phyloP scores from a whole-genome alignment of 2,888 invertebrate species.

The Schizaphis graminum region DNA sequence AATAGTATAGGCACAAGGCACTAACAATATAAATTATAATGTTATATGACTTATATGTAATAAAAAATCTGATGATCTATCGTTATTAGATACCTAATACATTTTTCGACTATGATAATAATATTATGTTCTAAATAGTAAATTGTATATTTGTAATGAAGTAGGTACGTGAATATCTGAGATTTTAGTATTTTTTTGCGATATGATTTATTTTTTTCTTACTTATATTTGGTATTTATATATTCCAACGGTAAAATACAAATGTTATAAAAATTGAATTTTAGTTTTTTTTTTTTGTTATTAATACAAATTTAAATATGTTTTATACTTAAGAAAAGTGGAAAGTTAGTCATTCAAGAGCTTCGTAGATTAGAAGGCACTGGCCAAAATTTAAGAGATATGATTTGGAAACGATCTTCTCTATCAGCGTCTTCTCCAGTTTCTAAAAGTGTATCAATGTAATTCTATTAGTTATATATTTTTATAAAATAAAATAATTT shows the following conservation, averaged over 20 bases:
- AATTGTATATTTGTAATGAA: background rate
- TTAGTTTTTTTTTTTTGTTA: background rate
- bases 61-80: background rate
- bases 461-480: background rate
- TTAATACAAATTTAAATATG: background rate
- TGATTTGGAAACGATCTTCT: slow-evolving; percentile 93
- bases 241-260: background rate
- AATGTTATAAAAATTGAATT: background rate
- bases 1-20: background rate
- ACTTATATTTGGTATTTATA: background rate
- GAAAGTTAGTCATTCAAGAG: slow-evolving; percentile 88
- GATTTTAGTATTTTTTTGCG: background rate
- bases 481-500: background rate
- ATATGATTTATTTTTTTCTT: background rate
- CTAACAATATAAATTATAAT: background rate
- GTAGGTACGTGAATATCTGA: background rate
- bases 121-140: background rate
- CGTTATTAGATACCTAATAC: background rate
- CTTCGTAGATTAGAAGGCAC: slow-evolving; percentile 86
- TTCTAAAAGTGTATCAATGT: slow-evolving; percentile 54
- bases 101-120: background rate
- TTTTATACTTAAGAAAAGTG: slow-evolving; percentile 78
- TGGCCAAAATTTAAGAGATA: slow-evolving; percentile 85
- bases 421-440: slow-evolving; percentile 82
- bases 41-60: too few relatives aligned